Conservation (phyloP, 2,113 vertebrate species). For the Anguilla japonica region DNA sequence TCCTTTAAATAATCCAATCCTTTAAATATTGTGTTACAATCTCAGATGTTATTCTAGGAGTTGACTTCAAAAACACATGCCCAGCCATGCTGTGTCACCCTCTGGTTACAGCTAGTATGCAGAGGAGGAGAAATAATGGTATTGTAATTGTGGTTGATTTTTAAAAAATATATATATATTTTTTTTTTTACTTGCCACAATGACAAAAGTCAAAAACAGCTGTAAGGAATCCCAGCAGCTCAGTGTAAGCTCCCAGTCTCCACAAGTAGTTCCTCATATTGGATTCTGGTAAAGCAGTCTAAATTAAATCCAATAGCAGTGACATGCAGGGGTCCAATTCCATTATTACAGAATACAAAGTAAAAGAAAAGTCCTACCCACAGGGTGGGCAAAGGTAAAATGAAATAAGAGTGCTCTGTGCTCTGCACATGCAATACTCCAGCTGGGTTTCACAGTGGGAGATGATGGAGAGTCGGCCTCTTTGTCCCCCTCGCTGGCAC, state of each 20-base stretch:
- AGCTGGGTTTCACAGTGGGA: conserved; percentile 17
- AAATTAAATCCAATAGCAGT: background rate
- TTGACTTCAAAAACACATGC: too few relatives aligned
- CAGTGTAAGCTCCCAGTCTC: background rate
- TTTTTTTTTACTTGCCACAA: too few relatives aligned
- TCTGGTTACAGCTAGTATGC: too few relatives aligned
- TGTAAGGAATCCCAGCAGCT: background rate
- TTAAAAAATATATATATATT: too few relatives aligned
- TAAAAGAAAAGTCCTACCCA: background rate
- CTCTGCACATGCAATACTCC: conserved; percentile 9
- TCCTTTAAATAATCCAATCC: too few relatives aligned
- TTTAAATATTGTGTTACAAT: too few relatives aligned
- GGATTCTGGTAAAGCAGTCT: background rate
- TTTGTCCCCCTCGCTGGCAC: background rate
- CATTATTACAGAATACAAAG: background rate
- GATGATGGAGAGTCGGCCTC: conserved; percentile 10
- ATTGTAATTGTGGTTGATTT: too few relatives aligned
- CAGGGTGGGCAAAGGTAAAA: background rate
- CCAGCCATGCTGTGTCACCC: too few relatives aligned
- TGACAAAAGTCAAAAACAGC: background rate
- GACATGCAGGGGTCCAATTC: background rate
- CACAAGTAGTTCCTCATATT: conserved; percentile 4
- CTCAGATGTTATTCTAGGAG: too few relatives aligned
- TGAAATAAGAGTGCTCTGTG: background rate
- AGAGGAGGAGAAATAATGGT: too few relatives aligned